Evolutionary conservation across 2,113 vertebrate genomes (phyloP), one percentile per base, ranked within the genome.

Genomic region (Prionailurus viverrinus): DNA sequence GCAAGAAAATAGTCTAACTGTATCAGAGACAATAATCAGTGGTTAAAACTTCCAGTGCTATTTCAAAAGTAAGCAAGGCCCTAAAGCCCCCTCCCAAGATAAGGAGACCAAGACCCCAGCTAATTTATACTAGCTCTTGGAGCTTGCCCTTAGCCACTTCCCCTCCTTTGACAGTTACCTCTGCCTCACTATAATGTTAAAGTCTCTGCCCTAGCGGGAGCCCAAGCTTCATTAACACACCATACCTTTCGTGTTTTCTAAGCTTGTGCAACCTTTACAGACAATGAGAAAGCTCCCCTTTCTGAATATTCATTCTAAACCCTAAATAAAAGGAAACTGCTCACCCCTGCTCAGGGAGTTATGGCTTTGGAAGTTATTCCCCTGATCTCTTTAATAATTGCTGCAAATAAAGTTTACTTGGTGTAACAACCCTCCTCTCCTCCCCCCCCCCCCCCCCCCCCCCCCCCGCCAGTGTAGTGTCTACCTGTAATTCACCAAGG

Each of bases 371-470:
- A 71, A 36, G n/a, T 71, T 71, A 36, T 36, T 71, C 69, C n/a
- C 9, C n/a, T 36, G n/a, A 21, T 71, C 69, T 69, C 68, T 16
- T n/a, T 71, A 36, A 21, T 71, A 36, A 21, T 71, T 71, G 33
- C 68, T 71, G n/a, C 33, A 36, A 71, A 36, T 71, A 19, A 71
- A 71, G 18, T 71, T 19, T 71, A 8, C 68, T 69, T 36, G 4
- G 68, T 36, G 33, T 69, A 16, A 11, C 18, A 36, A 36, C n/a
- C 33, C 45, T 45, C 45, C 45, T 45, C 45, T 45, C 45, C 45
- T 7, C 0, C 41, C 45, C 41, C 0, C 41, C 41, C 7, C 45
- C 7, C 8, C 25, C 25, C 58, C 8, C 1, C 21, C 1, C 8
- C 21, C 58, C 0, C 21, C 31, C 65, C 0, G 2, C 39, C 23